These are phyloP conservation scores for Nomada lathburiana DNA, from an alignment of 2,888 invertebrate species.

Conservation along the genomic window DNA sequence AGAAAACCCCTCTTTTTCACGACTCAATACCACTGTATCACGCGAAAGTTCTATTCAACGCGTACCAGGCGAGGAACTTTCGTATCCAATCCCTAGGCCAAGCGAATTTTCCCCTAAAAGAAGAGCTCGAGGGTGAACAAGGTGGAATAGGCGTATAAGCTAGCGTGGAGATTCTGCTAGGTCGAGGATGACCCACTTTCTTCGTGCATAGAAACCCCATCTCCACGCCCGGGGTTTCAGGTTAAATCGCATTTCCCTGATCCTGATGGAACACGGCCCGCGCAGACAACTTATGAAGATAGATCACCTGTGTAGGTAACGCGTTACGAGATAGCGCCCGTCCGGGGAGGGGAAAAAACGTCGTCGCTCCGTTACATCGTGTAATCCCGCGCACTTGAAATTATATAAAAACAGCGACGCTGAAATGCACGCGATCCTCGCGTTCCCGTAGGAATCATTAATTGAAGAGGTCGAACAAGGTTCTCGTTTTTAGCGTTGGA, in stretches of 20 bases:
- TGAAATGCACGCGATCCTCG: slow-evolving; percentile 7
- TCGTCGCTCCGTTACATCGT: background rate
- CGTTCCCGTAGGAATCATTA: slow-evolving; percentile 17
- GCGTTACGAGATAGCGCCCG: slow-evolving; percentile 27
- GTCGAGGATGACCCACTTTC: slow-evolving; percentile 51
- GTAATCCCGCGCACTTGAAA: slow-evolving; percentile 27
- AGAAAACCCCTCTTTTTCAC: background rate
- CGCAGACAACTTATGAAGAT: slow-evolving; percentile 47
- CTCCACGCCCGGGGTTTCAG: slow-evolving; percentile 33
- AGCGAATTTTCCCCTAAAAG: slow-evolving; percentile 13
- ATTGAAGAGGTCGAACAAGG: no score
- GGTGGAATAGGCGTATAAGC: background rate
- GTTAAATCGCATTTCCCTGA: slow-evolving; percentile 56
- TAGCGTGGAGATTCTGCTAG: slow-evolving; percentile 30
- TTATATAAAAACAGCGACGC: slow-evolving; percentile 39
- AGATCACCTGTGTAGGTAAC: slow-evolving; percentile 40
- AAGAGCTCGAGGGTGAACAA: background rate
- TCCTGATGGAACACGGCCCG: slow-evolving; percentile 29
- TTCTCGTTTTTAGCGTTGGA: no score
- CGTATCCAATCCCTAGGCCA: background rate
- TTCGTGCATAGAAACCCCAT: slow-evolving; percentile 24
- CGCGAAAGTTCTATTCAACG: background rate
- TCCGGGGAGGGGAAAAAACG: slow-evolving; percentile 1
- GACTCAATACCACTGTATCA: background rate
- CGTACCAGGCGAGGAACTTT: background rate